Conservation (phyloP, 2,888 invertebrate species). For the Tiphia femorata region DNA sequence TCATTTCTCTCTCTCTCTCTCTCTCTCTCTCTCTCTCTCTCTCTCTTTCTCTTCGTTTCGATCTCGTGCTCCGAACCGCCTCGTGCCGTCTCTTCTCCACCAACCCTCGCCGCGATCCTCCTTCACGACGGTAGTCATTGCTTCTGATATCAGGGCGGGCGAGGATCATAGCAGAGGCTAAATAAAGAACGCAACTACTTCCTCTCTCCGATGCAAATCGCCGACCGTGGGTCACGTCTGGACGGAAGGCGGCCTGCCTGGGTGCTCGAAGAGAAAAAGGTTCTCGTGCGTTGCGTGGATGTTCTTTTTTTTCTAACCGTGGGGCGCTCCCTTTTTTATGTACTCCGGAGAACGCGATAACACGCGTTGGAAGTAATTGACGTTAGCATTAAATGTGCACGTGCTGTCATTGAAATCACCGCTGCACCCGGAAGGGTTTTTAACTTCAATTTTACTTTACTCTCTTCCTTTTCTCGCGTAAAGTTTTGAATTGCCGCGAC, state of each 20-base stretch:
- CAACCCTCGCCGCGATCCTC: slow-evolving; percentile 18
- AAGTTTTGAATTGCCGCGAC: too few species aligned
- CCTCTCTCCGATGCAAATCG: slow-evolving; percentile 7
- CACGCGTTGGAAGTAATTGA: too few species aligned
- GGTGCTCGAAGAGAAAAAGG: too few species aligned
- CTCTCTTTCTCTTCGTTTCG: slow-evolving; percentile 17
- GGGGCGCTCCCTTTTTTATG: too few species aligned
- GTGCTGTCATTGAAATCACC: too few species aligned
- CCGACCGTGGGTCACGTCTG: not conserved
- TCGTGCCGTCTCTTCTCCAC: slow-evolving; percentile 19
- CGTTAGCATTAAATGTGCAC: too few species aligned
- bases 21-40: slow-evolving; percentile 22
- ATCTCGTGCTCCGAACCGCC: slow-evolving; percentile 11
- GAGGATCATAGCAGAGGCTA: slow-evolving; percentile 48
- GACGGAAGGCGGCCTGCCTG: not conserved
- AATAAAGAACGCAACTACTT: slow-evolving; percentile 46
- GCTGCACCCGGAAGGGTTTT: too few species aligned
- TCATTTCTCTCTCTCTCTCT: slow-evolving; percentile 27
- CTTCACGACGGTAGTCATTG: slow-evolving; percentile 27
- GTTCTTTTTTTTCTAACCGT: too few species aligned
- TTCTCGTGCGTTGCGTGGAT: too few species aligned
- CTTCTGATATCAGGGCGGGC: slow-evolving; percentile 41
- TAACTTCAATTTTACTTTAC: too few species aligned
- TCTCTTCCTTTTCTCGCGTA: too few species aligned
- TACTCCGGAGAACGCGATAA: too few species aligned